These are phyloP conservation scores for Zelleria hepariella DNA, from an alignment of 2,888 invertebrate genomes.

Conservation along the genomic window DNA sequence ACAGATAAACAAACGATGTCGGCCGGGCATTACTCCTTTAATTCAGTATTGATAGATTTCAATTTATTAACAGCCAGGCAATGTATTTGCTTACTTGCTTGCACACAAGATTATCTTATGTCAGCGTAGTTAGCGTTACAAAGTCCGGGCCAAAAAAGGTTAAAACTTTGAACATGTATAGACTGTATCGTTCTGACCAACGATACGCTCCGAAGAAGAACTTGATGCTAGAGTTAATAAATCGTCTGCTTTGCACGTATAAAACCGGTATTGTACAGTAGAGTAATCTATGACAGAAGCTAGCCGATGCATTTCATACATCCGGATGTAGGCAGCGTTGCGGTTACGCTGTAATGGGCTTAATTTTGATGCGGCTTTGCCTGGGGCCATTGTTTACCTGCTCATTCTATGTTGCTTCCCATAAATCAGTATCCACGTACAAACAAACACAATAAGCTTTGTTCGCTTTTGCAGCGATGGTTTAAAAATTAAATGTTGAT, in stretches of 20 bases:
- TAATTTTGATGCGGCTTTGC: conserved; percentile 67
- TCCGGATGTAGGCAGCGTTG: conserved; percentile 20
- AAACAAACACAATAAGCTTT: not conserved
- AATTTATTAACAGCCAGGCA: no score
- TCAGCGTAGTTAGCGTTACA: no score
- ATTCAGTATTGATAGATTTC: no score
- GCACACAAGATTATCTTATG: no score
- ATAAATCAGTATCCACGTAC: conserved; percentile 12
- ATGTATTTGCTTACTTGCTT: no score
- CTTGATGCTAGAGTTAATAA: not conserved
- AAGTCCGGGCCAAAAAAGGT: no score
- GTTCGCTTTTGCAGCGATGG: not conserved
- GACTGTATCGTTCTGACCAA: no score
- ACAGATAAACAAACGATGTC: no score
- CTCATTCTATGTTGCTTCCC: conserved; percentile 18
- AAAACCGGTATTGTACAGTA: not conserved
- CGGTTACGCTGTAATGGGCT: conserved; percentile 58
- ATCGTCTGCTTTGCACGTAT: not conserved
- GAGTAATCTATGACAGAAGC: not conserved
- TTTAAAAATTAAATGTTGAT: not conserved
- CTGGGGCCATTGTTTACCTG: conserved; percentile 67
- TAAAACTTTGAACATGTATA: no score
- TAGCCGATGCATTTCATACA: not conserved
- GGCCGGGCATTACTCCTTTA: no score
- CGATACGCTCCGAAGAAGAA: no score